These are phyloP conservation scores for Liopterus haemorrhoidalis DNA, from an alignment of 2,888 invertebrate species.

Conservation along the genomic window DNA sequence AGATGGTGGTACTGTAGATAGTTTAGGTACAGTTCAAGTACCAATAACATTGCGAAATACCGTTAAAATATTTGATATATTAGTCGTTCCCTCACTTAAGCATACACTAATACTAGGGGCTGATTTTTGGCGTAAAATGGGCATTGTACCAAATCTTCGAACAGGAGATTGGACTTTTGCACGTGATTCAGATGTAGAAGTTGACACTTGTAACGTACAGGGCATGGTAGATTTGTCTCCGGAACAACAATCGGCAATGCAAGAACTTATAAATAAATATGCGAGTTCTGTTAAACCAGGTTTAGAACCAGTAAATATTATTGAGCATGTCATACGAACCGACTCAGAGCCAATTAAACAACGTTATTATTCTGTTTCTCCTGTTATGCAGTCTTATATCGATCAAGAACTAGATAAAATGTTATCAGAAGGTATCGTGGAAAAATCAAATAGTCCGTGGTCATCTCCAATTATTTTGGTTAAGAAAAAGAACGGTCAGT, in stretches of 20 bases:
- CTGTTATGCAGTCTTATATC: conserved; percentile 17
- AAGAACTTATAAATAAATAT: not conserved
- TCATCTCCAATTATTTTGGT: conserved; percentile 33
- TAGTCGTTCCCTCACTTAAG: conserved; percentile 5
- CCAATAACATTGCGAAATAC: not conserved
- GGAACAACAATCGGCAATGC: not conserved
- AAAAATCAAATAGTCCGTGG: conserved; percentile 34
- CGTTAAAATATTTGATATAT: not conserved
- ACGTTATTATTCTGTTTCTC: conserved; percentile 25
- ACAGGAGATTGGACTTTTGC: conserved; percentile 5
- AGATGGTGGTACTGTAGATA: not conserved
- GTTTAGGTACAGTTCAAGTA: conserved; percentile 2
- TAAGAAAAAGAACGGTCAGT: conserved; percentile 31
- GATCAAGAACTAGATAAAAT: conserved; percentile 29
- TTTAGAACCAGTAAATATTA: conserved; percentile 6
- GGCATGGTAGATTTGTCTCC: not conserved
- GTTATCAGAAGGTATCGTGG: conserved; percentile 29
- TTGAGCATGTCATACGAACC: conserved; percentile 18
- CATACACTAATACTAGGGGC: conserved; percentile 6
- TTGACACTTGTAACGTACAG: not conserved
- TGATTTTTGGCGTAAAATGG: conserved; percentile 15
- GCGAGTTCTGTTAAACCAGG: no score
- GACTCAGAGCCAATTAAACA: conserved; percentile 19
- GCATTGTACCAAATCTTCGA: conserved; percentile 5
- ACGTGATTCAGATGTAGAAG: not conserved